A percentile compares a stretch with the other conserved stretches of the same genome.
phyloP scores from a whole-genome alignment of 2,113 vertebrate species.

The Toxotes chatareus region DNA sequence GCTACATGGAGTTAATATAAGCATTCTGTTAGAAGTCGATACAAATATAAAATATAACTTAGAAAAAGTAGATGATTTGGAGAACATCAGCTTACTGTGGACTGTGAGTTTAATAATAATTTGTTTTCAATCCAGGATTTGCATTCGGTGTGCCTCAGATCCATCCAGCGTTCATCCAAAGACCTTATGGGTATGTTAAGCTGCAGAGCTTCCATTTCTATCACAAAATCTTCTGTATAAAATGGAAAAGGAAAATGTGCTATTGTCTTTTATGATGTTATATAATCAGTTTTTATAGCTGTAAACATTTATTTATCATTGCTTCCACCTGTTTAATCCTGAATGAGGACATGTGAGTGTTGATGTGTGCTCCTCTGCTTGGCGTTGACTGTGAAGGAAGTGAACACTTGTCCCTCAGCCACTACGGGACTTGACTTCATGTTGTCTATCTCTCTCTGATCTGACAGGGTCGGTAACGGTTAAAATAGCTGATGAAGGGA shows the following conservation, averaged over 20 bases:
- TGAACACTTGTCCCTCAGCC: constrained; percentile 59
- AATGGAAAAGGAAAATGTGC: not conserved
- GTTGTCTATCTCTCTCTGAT: constrained; percentile 98
- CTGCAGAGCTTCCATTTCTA: constrained; percentile 1
- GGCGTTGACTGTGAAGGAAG: constrained; percentile 78
- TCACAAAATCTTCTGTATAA: constrained; percentile 24
- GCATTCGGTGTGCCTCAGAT: constrained; percentile 96
- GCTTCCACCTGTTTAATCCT: constrained; percentile 50
- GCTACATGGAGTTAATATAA: not conserved
- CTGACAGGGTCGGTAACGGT: constrained; percentile 98
- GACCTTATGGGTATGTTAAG: constrained; percentile 93
- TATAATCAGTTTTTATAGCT: constrained; percentile 28
- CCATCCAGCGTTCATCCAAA: constrained; percentile 96
- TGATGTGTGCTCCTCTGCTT: constrained; percentile 66
- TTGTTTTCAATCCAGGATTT: constrained; percentile 88
- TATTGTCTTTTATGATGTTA: not conserved
- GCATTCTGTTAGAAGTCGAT: not conserved
- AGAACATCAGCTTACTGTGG: not conserved
- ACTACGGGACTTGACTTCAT: constrained; percentile 90
- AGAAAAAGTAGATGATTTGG: not conserved
- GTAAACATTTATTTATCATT: constrained; percentile 56
- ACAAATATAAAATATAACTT: not conserved
- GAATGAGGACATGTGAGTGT: constrained; percentile 74
- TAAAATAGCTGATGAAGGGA: constrained; percentile 94
- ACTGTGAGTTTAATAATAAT: not conserved